Percentiles rank a stretch among this genome's conserved stretches.
Conservation (phyloP, 2,113 vertebrate species). For the Laticauda laticaudata region DNA sequence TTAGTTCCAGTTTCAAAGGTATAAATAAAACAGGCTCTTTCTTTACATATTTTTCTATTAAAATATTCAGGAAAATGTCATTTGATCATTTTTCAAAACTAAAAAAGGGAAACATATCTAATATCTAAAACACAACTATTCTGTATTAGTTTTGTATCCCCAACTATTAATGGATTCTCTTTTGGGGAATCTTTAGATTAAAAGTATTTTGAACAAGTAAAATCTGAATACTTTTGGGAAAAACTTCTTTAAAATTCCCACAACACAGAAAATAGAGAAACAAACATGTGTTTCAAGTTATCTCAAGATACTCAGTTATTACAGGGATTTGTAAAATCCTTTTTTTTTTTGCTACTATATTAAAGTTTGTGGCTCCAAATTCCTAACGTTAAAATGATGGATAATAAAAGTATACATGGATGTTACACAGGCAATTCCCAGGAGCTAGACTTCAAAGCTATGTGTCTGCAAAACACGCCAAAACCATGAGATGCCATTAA, state of each 20-base stretch:
- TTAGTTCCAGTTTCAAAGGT: not conserved
- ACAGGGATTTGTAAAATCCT: not conserved
- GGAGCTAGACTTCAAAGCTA: not conserved
- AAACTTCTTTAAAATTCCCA: constrained; percentile 12
- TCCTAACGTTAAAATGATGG: not conserved
- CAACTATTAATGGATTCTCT: not conserved
- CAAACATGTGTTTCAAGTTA: not conserved
- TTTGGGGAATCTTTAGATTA: not conserved
- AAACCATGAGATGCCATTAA: not conserved
- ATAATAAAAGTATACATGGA: not conserved
- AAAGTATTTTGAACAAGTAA: constrained; percentile 13
- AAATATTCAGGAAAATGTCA: not conserved
- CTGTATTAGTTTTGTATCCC: not conserved
- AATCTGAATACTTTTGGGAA: constrained; percentile 2
- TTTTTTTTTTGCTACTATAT: not conserved
- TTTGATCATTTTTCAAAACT: not conserved
- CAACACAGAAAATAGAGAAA: constrained; percentile 3
- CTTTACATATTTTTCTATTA: constrained; percentile 1
- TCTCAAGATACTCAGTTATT: not conserved
- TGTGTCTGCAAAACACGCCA: not conserved
- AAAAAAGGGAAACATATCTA: not conserved
- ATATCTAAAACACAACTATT: not conserved
- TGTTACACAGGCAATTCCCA: not conserved
- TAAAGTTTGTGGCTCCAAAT: not conserved
- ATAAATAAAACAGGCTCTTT: not conserved